Conservation (phyloP, 2,888 invertebrate species). For the Sylvicola cinctus region DNA sequence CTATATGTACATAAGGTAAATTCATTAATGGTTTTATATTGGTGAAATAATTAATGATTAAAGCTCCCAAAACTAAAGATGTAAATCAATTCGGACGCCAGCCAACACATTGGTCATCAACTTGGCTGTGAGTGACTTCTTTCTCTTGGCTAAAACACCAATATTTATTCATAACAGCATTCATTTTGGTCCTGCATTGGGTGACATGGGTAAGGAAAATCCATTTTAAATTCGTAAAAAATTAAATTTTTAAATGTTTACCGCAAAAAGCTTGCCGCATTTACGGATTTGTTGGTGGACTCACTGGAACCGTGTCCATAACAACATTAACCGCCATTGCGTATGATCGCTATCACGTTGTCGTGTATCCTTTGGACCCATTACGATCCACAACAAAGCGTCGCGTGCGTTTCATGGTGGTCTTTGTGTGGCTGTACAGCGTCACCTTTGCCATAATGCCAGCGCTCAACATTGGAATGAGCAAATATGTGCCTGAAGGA, state of each 20-base stretch:
- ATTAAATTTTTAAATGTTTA: too few relatives aligned
- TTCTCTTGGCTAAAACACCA: conserved; percentile 51
- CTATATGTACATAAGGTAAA: conserved; percentile 50
- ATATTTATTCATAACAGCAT: conserved; percentile 56
- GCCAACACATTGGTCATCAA: conserved; percentile 56
- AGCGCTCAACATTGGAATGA: conserved; percentile 44
- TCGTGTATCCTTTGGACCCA: conserved; percentile 55
- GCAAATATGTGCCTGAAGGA: conserved; percentile 63
- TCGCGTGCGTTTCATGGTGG: conserved; percentile 37
- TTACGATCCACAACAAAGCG: conserved; percentile 37
- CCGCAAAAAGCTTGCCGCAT: conserved; percentile 50
- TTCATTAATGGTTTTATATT: too few relatives aligned
- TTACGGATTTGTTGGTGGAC: conserved; percentile 62
- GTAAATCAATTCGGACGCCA: conserved; percentile 46
- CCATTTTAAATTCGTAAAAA: too few relatives aligned
- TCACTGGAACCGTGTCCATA: conserved; percentile 64
- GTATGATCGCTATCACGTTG: conserved; percentile 62
- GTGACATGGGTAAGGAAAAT: conserved; percentile 49
- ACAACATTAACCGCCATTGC: conserved; percentile 62
- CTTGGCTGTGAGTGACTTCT: conserved; percentile 51
- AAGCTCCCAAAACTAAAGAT: too few relatives aligned
- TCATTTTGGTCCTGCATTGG: conserved; percentile 48
- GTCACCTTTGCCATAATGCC: conserved; percentile 47
- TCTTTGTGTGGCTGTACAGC: conserved; percentile 55
- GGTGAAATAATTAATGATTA: too few relatives aligned